phyloP scores from a whole-genome alignment of 2,113 vertebrate genomes.

The Dasyornis broadbenti region DNA sequence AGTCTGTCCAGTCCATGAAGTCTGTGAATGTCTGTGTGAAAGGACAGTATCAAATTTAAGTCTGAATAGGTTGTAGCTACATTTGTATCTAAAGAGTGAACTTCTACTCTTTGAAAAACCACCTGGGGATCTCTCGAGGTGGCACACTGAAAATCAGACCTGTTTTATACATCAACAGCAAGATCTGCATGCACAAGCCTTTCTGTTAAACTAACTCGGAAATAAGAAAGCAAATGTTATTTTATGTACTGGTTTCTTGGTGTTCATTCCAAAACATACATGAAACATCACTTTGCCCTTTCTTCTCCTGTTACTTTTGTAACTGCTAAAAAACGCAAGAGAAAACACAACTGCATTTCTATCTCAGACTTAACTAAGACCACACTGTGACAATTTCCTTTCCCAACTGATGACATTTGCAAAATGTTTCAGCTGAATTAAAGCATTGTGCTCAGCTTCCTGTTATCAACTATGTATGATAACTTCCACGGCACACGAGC shows the following conservation, averaged over 20 bases:
- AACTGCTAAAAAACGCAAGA: not conserved
- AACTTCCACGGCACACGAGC: slow-evolving; percentile 50
- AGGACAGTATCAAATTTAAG: not conserved
- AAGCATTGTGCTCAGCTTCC: slow-evolving; percentile 63
- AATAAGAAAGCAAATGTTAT: not conserved
- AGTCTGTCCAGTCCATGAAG: not conserved
- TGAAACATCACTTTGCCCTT: not conserved
- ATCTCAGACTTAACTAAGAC: not conserved
- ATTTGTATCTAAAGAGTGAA: not conserved
- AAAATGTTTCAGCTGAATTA: slow-evolving; percentile 57
- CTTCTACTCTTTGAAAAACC: not conserved
- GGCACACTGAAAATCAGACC: not conserved
- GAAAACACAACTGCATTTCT: slow-evolving; percentile 2
- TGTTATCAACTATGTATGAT: slow-evolving; percentile 45
- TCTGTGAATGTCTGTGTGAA: not conserved
- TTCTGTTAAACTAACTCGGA: not conserved
- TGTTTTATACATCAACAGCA: not conserved
- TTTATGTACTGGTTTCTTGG: not conserved
- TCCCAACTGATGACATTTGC: slow-evolving; percentile 59
- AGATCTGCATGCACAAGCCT: not conserved
- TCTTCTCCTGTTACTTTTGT: not conserved
- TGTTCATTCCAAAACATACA: not conserved
- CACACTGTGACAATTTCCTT: slow-evolving; percentile 36
- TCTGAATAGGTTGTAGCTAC: not conserved
- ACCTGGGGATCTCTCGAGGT: not conserved